These are phyloP conservation scores for Saccostrea echinata DNA, from an alignment of 1,140 invertebrate genomes.

Conservation along the genomic window DNA sequence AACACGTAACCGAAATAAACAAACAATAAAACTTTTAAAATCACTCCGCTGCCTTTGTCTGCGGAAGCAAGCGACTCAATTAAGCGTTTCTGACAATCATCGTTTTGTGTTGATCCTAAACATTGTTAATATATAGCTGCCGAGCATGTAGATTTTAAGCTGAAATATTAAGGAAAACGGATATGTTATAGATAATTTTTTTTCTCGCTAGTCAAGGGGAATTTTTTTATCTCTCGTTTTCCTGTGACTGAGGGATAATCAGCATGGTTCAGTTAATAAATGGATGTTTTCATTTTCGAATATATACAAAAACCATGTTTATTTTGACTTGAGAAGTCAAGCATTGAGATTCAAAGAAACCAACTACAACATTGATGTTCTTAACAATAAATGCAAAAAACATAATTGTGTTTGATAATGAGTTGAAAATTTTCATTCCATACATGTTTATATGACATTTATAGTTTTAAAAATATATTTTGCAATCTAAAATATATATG, in stretches of 20 bases:
- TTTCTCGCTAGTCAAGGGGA: too few species aligned
- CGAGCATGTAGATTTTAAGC: too few species aligned
- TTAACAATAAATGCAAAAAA: conserved; percentile 5
- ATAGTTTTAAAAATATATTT: neutral
- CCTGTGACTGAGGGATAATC: neutral
- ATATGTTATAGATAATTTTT: too few species aligned
- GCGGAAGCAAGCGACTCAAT: too few species aligned
- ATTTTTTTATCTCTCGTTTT: neutral
- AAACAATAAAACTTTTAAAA: neutral
- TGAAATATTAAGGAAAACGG: too few species aligned
- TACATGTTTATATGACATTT: neutral
- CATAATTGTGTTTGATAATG: neutral
- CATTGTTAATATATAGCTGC: too few species aligned
- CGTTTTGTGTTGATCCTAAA: too few species aligned
- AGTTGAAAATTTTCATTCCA: neutral
- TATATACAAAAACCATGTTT: neutral
- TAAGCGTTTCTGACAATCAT: too few species aligned
- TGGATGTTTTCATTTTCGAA: neutral
- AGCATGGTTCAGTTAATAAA: neutral
- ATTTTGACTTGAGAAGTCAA: neutral
- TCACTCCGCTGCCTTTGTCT: neutral
- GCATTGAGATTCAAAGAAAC: neutral
- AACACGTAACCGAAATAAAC: neutral
- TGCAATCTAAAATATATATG: neutral
- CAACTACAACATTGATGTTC: neutral